These are phyloP conservation scores for Bradypodion pumilum DNA, from an alignment of 2,797 vertebrate species.

Conservation along the genomic window DNA sequence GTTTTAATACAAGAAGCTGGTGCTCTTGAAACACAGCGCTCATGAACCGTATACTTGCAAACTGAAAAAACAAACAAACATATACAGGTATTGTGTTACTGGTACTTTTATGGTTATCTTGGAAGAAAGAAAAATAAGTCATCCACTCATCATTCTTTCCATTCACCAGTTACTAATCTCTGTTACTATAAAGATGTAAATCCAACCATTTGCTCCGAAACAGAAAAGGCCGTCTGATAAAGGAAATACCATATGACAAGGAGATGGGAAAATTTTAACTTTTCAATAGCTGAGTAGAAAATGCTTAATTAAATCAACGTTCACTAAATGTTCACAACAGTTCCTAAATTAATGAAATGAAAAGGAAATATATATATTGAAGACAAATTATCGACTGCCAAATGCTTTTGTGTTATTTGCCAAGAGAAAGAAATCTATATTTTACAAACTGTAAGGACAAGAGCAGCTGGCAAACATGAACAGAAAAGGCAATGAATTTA, in stretches of 20 bases:
- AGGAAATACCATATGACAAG: constrained; percentile 79
- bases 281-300: constrained; percentile 77
- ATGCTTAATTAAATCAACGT: constrained; percentile 80
- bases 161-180: constrained; percentile 68
- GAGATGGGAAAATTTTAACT: constrained; percentile 69
- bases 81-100: constrained; percentile 50
- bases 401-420: constrained; percentile 75
- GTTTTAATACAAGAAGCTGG: constrained; percentile 93
- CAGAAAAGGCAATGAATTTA: constrained; percentile 68
- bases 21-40: constrained; percentile 89
- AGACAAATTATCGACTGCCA: constrained; percentile 77
- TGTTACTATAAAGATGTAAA: constrained; percentile 73
- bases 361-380: constrained; percentile 70
- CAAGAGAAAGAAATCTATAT: constrained; percentile 69
- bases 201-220: constrained; percentile 56
- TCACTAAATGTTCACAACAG: constrained; percentile 75
- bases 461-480: constrained; percentile 69
- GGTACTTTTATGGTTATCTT: constrained; percentile 49
- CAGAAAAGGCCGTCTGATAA: constrained; percentile 78
- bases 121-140: constrained; percentile 63
- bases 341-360: constrained; percentile 72
- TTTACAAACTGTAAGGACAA: constrained; percentile 75
- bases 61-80: constrained; percentile 76
- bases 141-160: constrained; percentile 1
- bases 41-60: constrained; percentile 95